Base-by-base conservation (phyloP, 2,113 vertebrate genomes). In the Ochotona princeps region DNA sequence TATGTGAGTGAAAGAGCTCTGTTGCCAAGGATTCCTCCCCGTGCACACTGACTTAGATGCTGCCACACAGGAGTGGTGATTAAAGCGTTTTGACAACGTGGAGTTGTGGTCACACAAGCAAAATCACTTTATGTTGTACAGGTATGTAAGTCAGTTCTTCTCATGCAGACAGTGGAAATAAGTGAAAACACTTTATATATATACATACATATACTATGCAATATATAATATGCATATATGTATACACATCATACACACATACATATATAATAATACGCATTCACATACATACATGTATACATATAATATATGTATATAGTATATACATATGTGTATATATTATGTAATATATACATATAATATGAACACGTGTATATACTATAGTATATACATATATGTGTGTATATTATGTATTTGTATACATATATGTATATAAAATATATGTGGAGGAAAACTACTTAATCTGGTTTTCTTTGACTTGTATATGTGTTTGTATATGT, bases 31-130 rank as follows among this genome's bases (percentile, higher is more conserved):
- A 25, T 57, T 93, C 9, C 80, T 20, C 8, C 28, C 8, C 32
- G 32, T 21, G 81, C 30, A 11, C 4, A 15, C 12, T 63, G 14
- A 23, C 23, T 94, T 76, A 79, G 49, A 94, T 51, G 78, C 23
- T 12, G 76, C 70, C 89, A 86, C 86, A 89, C 28, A 25, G 51
- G 7, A 92, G 35, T 88, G 20, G 23, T 21, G 7, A 81, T 54
- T 84, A 61, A 75, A 90, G 28, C 67, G 35, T 60, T 96, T 51
- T 60, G 57, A 82, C 94, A 89, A 70, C 76, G 70, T 4, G 70
- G 0, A 20, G 18, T 20, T 92, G 18, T 0, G 69, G 66, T 51
- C 51, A 73, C 28, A 79, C 15, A 70, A 87, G 49, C 75, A 13
- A 90, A 93, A 75, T 30, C n/a, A 78, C 17, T 32, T 85, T 88